phyloP scores from a whole-genome alignment of 2,113 vertebrate genomes.

The Zapornia atra region DNA sequence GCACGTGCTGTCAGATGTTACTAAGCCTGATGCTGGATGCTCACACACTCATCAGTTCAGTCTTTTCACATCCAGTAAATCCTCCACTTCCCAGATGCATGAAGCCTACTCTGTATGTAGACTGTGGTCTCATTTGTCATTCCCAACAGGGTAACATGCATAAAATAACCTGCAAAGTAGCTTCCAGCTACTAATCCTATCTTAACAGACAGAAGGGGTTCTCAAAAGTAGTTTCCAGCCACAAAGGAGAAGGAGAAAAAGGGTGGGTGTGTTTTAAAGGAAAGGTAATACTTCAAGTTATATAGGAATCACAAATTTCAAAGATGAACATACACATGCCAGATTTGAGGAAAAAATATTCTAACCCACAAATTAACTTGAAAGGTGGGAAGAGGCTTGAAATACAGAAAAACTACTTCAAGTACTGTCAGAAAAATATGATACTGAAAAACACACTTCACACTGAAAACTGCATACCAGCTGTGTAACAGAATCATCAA shows the following conservation, averaged over 20 bases:
- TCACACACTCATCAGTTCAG: neutral
- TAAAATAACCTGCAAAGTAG: neutral
- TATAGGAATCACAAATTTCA: neutral
- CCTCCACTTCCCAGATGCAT: neutral
- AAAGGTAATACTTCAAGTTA: neutral
- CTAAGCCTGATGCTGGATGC: neutral
- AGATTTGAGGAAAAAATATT: neutral
- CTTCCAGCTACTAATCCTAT: neutral
- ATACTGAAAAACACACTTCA: neutral
- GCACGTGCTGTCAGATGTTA: neutral
- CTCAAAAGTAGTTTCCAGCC: neutral
- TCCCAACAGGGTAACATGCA: neutral
- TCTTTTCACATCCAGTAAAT: neutral
- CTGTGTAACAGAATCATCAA: neutral
- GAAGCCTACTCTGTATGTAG: neutral
- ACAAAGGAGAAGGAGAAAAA: neutral
- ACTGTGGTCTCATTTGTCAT: neutral
- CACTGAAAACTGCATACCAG: neutral
- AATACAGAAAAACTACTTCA: neutral
- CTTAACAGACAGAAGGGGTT: neutral
- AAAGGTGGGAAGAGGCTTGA: neutral
- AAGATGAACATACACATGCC: neutral
- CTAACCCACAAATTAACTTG: neutral
- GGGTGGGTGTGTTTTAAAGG: neutral
- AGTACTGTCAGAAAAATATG: neutral